Base-by-base conservation (phyloP, 2,113 vertebrate genomes). In the Chloebia gouldiae region DNA sequence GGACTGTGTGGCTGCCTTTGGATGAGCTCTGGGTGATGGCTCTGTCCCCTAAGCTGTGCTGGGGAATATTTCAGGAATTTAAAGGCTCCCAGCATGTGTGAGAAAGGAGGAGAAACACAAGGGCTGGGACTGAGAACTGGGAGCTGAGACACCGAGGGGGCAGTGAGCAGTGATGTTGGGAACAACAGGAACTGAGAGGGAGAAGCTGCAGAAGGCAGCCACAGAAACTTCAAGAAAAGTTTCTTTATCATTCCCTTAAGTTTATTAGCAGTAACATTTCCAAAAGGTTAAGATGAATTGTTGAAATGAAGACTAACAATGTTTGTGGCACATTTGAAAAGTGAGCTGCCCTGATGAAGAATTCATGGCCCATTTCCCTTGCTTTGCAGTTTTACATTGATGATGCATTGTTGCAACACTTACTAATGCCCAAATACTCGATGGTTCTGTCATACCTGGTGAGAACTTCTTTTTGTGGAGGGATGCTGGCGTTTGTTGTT, bases 1-100 rank as follows among this genome's bases (percentile, higher is more conserved):
- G 6, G 51, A 5, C 31, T n/a, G 0, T 11, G 39, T 6, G 31
- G 11, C n/a, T 66, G 68, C 11, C 13, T 39, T 24, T 0, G 2
- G n/a, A 0, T 7, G 28, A 15, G 30, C 33, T 6, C 5, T 4
- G 3, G 35, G 9, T 2, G 10, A 1, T 2, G 15, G 42, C 31
- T 31, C 15, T 47, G 56, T 1, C 47, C 18, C 35, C 56, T 21
- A 0, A 24, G 51, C n/a, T 66, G 3, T 7, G 25, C 12, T 4
- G 16, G 31, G 25, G 13, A 3, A 1, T 3, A 4, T 2, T 22
- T 13, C 30, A 16, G 35, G 63, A 15, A 8, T 70, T 42, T 18
- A 6, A 27, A 16, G 54, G 4, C 21, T 47, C 56, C 20, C 9
- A 28, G 1, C 2, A 3, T 2, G 47, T 12, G 47, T 21, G 42